Conservation (phyloP, 23 tunicate species). For the Aplidium turbinatum region DNA sequence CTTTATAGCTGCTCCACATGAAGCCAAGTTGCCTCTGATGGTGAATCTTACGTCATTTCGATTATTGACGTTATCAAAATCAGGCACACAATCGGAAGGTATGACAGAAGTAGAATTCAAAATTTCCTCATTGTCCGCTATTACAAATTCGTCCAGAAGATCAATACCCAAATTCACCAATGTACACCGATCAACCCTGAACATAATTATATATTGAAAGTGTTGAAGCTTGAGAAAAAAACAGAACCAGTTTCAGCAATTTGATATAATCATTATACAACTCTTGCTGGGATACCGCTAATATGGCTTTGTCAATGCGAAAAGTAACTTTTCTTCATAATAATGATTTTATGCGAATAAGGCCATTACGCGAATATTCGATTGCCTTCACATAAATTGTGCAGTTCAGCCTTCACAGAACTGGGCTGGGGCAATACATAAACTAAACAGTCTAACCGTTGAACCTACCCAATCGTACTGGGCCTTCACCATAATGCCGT, state of each 20-base stretch:
- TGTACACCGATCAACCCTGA: constrained; percentile 38
- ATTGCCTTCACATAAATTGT: no score
- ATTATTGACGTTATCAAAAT: constrained; percentile 2
- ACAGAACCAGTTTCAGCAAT: background rate
- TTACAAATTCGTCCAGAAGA: constrained; percentile 35
- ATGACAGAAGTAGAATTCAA: background rate
- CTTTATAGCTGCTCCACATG: constrained; percentile 26
- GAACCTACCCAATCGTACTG: no score
- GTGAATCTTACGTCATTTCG: constrained; percentile 16
- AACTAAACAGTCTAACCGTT: no score
- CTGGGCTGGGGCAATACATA: no score
- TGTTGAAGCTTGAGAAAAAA: background rate
- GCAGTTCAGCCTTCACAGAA: no score
- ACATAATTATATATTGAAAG: background rate
- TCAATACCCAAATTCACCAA: constrained; percentile 30
- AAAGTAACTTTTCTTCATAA: no score
- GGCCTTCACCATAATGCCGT: no score
- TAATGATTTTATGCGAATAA: no score
- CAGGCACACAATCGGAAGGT: constrained; percentile 3
- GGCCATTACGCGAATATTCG: no score
- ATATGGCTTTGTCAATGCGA: no score
- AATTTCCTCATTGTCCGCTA: constrained; percentile 8
- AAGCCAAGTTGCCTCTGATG: constrained; percentile 8
- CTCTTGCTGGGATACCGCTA: no score
- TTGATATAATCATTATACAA: no score